These are phyloP conservation scores for Odontocolon sp. DNA, from an alignment of 2,888 invertebrate species.

Conservation along the genomic window DNA sequence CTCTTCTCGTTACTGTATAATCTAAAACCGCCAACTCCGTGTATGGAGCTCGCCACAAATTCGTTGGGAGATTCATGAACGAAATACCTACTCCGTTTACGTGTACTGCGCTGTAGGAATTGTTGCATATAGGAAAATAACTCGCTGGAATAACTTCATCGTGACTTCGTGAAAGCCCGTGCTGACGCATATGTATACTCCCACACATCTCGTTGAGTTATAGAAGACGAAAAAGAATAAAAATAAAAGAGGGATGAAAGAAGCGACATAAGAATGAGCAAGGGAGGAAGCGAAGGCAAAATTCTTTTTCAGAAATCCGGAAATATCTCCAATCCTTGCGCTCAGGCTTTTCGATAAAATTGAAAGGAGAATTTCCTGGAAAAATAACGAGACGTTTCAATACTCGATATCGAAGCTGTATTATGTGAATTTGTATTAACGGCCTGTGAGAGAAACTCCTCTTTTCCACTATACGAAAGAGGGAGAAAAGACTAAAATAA, in stretches of 20 bases:
- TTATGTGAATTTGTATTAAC: too few relatives aligned
- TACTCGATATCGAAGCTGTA: neutral
- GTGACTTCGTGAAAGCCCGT: too few relatives aligned
- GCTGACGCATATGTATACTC: slow-evolving; percentile 19
- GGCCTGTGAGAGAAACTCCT: too few relatives aligned
- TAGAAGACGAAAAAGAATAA: neutral
- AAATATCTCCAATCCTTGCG: neutral
- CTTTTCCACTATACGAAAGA: too few relatives aligned
- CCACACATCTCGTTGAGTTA: slow-evolving; percentile 35
- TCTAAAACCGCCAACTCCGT: slow-evolving; percentile 56
- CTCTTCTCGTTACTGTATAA: slow-evolving; percentile 33
- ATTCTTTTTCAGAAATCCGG: neutral
- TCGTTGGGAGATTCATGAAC: slow-evolving; percentile 59
- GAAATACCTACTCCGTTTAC: slow-evolving; percentile 36
- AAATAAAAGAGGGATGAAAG: neutral
- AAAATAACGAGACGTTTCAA: neutral
- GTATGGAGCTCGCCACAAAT: slow-evolving; percentile 52
- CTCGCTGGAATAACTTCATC: slow-evolving; percentile 50
- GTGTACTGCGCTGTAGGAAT: slow-evolving; percentile 6
- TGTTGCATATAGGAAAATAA: slow-evolving; percentile 52
- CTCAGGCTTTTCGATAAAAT: neutral
- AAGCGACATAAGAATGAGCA: neutral
- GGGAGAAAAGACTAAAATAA: too few relatives aligned
- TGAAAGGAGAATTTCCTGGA: neutral
- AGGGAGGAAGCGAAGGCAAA: neutral